phyloP scores from a whole-genome alignment of 2,888 invertebrate species.

The Euplagia quadripunctaria region DNA sequence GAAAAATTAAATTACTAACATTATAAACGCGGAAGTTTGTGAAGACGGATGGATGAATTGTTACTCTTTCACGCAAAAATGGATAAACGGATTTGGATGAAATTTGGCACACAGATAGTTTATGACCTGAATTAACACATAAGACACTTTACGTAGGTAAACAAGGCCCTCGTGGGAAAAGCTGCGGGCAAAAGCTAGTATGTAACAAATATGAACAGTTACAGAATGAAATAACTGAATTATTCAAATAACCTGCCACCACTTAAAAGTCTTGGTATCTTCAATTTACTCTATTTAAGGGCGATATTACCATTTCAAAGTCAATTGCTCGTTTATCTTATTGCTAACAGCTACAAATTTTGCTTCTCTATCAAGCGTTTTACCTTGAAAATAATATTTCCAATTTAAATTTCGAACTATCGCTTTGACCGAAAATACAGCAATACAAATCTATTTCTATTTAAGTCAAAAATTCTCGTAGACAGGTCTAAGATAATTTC shows the following conservation, averaged over 20 bases:
- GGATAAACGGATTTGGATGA: too few relatives aligned
- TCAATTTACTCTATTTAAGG: neutral
- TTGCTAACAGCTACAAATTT: neutral
- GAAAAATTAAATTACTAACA: too few relatives aligned
- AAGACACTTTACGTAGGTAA: too few relatives aligned
- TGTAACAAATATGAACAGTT: neutral
- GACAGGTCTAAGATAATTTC: neutral
- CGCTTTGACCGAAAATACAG: neutral
- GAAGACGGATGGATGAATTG: too few relatives aligned
- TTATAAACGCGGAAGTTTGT: too few relatives aligned
- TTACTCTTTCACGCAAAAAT: too few relatives aligned
- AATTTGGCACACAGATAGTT: too few relatives aligned
- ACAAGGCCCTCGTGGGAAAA: too few relatives aligned
- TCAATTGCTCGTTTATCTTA: neutral
- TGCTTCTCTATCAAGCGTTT: neutral
- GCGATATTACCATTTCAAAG: neutral
- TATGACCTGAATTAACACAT: too few relatives aligned
- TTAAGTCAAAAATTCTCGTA: neutral
- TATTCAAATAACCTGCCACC: neutral
- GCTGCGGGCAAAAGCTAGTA: too few relatives aligned
- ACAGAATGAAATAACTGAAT: neutral
- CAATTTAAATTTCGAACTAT: neutral
- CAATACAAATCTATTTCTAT: neutral
- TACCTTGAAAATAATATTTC: neutral
- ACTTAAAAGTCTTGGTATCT: neutral